Evolutionary conservation across 2,113 vertebrate genomes (phyloP).

Genomic region (Charina bottae): DNA sequence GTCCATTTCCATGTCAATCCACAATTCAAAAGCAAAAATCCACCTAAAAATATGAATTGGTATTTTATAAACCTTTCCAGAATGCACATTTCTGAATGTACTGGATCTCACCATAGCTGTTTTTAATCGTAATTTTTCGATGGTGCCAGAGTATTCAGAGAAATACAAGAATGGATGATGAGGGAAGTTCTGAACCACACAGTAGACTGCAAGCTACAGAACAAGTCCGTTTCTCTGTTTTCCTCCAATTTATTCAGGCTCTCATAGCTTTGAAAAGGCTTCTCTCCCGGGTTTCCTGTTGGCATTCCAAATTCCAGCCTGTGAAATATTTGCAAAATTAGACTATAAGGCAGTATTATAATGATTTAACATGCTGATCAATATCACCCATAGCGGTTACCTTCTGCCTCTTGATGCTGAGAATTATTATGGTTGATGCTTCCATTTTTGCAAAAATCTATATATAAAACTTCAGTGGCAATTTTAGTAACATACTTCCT

Average conservation of each 20-base stretch:
- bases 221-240: neutral
- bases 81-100: neutral
- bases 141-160: neutral
- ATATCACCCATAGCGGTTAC: neutral
- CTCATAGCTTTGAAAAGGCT: neutral
- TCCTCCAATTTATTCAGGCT: neutral
- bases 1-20: neutral
- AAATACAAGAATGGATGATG: neutral
- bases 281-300: neutral
- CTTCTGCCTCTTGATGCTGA: no score
- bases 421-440: no score
- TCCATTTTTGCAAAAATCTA: no score
- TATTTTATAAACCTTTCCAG: neutral
- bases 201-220: neutral
- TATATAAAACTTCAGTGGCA: no score
- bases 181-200: neutral
- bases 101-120: neutral
- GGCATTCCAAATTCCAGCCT: neutral
- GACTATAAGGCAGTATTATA: constrained; percentile 43
- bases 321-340: neutral
- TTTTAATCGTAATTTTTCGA: neutral
- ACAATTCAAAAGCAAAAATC: neutral
- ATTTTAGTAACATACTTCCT: no score
- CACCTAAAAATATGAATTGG: neutral
- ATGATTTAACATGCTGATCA: constrained; percentile 52